Evolutionary conservation across 2,797 vertebrate species (phyloP).

Genomic region (Falco novaeseelandiae): DNA sequence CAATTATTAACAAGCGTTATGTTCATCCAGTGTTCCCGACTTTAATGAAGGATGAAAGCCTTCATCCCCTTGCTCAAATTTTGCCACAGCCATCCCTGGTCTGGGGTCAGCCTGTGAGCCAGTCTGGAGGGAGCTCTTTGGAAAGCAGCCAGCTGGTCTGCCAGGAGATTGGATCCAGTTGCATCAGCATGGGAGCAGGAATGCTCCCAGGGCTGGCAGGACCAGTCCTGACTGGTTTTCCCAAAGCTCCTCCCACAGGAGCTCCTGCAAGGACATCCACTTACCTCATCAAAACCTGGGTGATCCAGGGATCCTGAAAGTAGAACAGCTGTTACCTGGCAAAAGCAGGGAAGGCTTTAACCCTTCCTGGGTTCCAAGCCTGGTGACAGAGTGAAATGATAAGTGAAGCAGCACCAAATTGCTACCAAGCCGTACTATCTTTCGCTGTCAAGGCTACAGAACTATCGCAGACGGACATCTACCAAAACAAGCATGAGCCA

Average conservation of each 20-base stretch:
- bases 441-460: neutral
- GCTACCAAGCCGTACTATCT: rapidly evolving
- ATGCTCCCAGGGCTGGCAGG: neutral
- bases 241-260: conserved; percentile 42
- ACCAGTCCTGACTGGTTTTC: conserved; percentile 55
- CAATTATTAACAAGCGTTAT: neutral
- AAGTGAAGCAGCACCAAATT: neutral
- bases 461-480: neutral
- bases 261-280: conserved; percentile 40
- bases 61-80: neutral
- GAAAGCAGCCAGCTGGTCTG: neutral
- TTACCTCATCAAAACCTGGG: conserved; percentile 2
- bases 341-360: neutral
- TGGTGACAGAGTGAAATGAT: neutral
- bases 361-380: neutral
- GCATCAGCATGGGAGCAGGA: conserved; percentile 53
- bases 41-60: neutral
- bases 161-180: conserved; percentile 49
- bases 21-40: neutral
- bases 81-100: neutral
- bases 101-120: neutral
- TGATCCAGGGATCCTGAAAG: conserved; percentile 11
- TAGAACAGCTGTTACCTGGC: neutral
- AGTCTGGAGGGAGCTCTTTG: conserved; percentile 42
- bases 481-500: conserved; percentile 33